Conservation (phyloP, 2,113 vertebrate genomes). For the Sturnus vulgaris region DNA sequence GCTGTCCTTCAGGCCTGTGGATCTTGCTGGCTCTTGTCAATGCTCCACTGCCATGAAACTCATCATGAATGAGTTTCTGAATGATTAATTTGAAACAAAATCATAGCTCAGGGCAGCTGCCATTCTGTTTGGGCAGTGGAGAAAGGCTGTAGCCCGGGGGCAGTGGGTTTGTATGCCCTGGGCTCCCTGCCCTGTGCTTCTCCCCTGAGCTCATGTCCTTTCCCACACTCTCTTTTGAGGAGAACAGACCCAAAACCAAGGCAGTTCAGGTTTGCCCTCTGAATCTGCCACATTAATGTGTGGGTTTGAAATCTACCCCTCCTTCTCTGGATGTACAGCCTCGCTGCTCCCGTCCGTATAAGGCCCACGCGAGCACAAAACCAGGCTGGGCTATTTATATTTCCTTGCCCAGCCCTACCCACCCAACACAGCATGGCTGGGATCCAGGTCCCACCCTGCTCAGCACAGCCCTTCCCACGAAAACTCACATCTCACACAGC, state of each 20-base stretch:
- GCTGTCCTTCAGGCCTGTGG: background rate
- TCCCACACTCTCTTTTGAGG: background rate
- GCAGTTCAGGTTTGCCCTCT: background rate
- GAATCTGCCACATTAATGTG: accelerated
- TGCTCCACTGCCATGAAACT: background rate
- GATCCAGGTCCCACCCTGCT: background rate
- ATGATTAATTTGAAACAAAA: background rate
- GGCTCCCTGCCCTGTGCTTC: background rate
- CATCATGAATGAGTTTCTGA: background rate
- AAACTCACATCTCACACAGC: background rate
- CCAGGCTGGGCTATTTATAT: slow-evolving; percentile 45
- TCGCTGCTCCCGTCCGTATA: background rate
- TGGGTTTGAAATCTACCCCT: background rate
- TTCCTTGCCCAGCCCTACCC: background rate
- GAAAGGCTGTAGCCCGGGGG: background rate
- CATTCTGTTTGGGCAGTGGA: background rate
- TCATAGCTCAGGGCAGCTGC: background rate
- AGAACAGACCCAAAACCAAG: background rate
- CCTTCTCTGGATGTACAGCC: background rate
- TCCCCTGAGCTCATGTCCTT: background rate
- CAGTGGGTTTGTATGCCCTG: background rate
- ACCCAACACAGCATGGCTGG: background rate
- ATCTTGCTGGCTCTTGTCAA: background rate
- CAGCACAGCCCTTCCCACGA: background rate
- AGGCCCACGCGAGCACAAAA: slow-evolving; percentile 38